These are phyloP conservation scores for Bathybates hornii DNA, from an alignment of 2,113 vertebrate species.

Conservation along the genomic window DNA sequence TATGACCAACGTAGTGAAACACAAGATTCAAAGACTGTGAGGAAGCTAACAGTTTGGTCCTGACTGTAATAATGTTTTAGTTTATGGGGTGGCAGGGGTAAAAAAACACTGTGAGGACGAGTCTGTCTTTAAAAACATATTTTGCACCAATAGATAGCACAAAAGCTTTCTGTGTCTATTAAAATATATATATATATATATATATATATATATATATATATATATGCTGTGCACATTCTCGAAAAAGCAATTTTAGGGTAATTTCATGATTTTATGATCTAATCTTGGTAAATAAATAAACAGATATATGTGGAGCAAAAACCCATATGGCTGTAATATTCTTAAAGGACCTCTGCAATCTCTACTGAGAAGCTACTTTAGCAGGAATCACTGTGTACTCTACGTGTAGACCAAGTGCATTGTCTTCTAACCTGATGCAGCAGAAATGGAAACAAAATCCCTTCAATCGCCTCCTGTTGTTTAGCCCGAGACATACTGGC, in stretches of 20 bases:
- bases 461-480: constrained; percentile 9
- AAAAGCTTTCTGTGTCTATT: not conserved
- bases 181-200: not conserved
- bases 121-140: not conserved
- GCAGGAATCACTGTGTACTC: constrained; percentile 34
- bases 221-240: constrained; percentile 59
- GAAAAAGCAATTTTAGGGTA: constrained; percentile 74
- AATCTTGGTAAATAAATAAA: constrained; percentile 72
- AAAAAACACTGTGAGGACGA: not conserved
- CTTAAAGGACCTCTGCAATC: constrained; percentile 54
- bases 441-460: constrained; percentile 47
- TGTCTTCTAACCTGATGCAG: constrained; percentile 52
- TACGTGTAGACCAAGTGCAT: constrained; percentile 29
- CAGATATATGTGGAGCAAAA: constrained; percentile 53
- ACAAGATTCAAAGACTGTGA: not conserved
- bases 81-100: not conserved
- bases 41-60: not conserved
- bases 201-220: constrained; percentile 1
- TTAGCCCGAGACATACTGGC: not conserved
- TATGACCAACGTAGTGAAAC: not conserved
- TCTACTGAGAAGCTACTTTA: constrained; percentile 57
- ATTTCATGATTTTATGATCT: constrained; percentile 74
- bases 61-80: not conserved
- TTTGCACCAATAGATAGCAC: not conserved
- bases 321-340: constrained; percentile 51